Evolutionary conservation across 2,888 invertebrate species (phyloP).

Genomic region (Podotricha telesiphe): DNA sequence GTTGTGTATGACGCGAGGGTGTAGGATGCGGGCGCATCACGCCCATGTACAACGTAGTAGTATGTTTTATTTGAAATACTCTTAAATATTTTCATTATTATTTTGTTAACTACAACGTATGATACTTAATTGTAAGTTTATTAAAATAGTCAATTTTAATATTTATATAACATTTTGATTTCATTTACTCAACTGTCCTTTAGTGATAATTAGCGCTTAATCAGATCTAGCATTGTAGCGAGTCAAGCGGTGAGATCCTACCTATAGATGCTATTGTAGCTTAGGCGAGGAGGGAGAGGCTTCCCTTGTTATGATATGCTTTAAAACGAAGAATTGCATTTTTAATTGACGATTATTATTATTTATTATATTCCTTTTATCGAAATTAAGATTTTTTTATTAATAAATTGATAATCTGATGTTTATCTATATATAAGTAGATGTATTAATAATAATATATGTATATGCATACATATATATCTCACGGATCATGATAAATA

Average conservation of each 20-base stretch:
- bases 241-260: constrained; percentile 25
- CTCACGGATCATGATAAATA: too few species aligned
- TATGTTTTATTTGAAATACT: too few species aligned
- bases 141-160: too few species aligned
- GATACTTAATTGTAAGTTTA: too few species aligned
- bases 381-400: too few species aligned
- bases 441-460: too few species aligned
- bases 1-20: constrained; percentile 20
- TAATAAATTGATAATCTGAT: not conserved
- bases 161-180: not conserved
- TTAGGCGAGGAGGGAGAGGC: not conserved
- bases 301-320: constrained; percentile 9
- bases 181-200: not conserved
- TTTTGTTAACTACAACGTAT: too few species aligned
- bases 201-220: not conserved
- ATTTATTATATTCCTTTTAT: not conserved
- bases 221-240: constrained; percentile 10
- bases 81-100: not conserved
- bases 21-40: constrained; percentile 63
- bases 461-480: too few species aligned
- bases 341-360: not conserved
- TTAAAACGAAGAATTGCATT: not conserved
- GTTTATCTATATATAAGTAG: not conserved
- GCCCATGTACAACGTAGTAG: constrained; percentile 4
- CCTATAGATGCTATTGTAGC: constrained; percentile 27